Base-by-base conservation (phyloP, 2,797 vertebrate genomes). In the Poeciliopsis gracilis region DNA sequence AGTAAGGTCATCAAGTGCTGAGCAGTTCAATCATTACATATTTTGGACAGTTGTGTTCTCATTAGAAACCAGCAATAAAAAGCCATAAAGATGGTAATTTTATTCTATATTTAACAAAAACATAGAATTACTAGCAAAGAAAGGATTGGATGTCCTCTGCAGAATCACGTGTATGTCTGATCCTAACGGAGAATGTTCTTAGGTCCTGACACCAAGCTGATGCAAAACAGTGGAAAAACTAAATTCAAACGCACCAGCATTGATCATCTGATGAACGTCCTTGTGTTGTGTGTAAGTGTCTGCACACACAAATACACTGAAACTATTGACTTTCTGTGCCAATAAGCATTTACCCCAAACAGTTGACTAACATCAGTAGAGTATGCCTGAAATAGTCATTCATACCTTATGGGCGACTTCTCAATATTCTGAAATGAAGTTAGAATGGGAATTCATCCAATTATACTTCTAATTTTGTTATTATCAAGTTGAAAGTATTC, bases 151-250 rank as follows among this genome's bases (percentile, higher is more conserved):
- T 6, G 1, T 3, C 45, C 0, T 18, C 20, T 63, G 16, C 6
- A 67, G 11, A 4, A 41, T 25, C 45, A 30, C n/a, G 20, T 36
- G 5, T 53, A 23, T 33, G 2, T 43, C 53, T 87, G 38, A 75
- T 16, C 53, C 2, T n/a, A 3, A 2, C 2, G 75, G 33, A 72
- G 72, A 90, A 91, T 45, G 16, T 87, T 79, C 85, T 30, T 89
- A 99, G 98, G 98, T 76, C 97, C 97, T n/a, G 98, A 99, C 91
- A 98, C 98, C 1, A 99, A 99, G 87, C 94, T 99, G 82, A 99
- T 99, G 97, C 97, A 99, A 92, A 99, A 99, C 93, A 96, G 97
- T 2, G 98, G 97, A 41, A 97, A 95, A 90, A 95, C 96, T 0
- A 90, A 88, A 1, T 97, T 99, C 87, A 99, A 99, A 90, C 91